Evolutionary conservation across 2,113 vertebrate genomes (phyloP).

Genomic region (Ellobius talpinus): DNA sequence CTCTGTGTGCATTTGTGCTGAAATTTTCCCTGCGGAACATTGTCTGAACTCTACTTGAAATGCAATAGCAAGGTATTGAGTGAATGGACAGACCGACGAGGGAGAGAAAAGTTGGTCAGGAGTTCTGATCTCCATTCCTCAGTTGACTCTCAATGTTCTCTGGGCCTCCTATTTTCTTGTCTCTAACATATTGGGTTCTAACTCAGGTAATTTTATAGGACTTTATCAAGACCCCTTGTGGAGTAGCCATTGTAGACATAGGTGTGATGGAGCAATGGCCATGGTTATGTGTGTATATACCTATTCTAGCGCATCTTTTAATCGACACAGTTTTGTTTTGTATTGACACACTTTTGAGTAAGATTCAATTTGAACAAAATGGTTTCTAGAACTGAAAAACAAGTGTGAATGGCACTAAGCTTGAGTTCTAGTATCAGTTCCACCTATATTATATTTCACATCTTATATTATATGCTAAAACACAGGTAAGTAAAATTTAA

Average conservation of each 20-base stretch:
- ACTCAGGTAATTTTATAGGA: neutral
- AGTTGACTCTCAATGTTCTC: neutral
- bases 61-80: neutral
- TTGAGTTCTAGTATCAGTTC: neutral
- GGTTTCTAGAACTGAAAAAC: neutral
- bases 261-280: neutral
- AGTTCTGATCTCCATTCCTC: neutral
- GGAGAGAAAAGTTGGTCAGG: neutral
- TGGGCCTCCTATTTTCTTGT: neutral
- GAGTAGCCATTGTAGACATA: neutral
- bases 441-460: neutral
- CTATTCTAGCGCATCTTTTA: neutral
- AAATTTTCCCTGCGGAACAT: neutral
- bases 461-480: neutral
- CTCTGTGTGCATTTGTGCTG: neutral
- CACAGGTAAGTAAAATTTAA: neutral
- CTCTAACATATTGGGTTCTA: neutral
- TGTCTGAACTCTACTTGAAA: neutral
- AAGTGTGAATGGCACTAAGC: neutral
- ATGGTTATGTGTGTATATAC: neutral
- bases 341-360: neutral
- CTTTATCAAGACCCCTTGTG: neutral
- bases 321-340: neutral
- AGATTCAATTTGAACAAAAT: constrained; percentile 1
- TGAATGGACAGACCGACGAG: neutral